These are phyloP conservation scores for Volucella inflata DNA, from an alignment of 2,888 invertebrate species.

Conservation along the genomic window DNA sequence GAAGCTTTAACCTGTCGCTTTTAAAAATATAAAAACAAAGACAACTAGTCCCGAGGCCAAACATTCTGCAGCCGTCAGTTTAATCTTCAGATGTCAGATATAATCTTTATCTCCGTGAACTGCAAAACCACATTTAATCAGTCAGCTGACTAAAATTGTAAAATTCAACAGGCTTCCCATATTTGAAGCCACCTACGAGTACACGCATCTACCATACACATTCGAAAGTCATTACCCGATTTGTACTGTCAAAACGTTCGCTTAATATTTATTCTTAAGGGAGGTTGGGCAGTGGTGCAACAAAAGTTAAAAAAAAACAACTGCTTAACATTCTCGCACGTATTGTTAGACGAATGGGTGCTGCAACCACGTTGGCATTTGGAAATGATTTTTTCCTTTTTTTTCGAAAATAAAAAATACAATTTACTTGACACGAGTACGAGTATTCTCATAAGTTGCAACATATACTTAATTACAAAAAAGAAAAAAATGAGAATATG, in stretches of 20 bases:
- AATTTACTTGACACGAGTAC: no score
- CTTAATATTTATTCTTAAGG: not conserved
- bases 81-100: not conserved
- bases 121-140: no score
- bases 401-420: no score
- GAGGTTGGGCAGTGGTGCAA: no score
- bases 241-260: not conserved
- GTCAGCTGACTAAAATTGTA: no score
- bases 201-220: not conserved
- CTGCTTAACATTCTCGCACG: not conserved
- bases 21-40: no score
- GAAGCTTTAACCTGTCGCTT: no score
- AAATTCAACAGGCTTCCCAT: not conserved
- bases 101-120: no score
- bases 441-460: no score
- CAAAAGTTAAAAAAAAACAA: not conserved
- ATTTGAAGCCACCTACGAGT: not conserved
- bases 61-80: not conserved
- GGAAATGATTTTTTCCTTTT: not conserved
- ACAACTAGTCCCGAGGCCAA: no score
- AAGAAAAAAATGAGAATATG: no score
- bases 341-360: not conserved
- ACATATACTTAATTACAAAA: no score
- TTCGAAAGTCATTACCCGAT: slow-evolving; percentile 16
- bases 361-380: not conserved